Percentiles rank a stretch among this genome's conserved stretches.
phyloP scores from a whole-genome alignment of 2,797 vertebrate genomes.

The Gallirallus australis region DNA sequence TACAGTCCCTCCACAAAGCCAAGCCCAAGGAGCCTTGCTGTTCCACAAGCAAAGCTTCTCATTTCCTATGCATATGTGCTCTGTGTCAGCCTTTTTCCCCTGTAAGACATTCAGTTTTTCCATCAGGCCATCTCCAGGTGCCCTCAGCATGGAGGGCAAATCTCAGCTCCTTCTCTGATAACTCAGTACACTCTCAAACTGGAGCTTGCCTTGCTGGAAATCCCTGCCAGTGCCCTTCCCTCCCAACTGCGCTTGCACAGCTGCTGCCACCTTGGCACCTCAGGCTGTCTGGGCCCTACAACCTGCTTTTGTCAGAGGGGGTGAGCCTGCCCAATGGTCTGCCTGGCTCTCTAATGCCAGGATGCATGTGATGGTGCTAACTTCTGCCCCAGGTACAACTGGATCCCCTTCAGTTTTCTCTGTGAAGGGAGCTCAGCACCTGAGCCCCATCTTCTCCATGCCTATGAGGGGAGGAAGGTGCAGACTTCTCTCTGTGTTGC shows the following conservation, averaged over 20 bases:
- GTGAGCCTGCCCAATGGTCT: not conserved
- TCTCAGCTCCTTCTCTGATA: not conserved
- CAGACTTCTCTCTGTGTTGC: not conserved
- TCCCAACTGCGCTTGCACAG: not conserved
- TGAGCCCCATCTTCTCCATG: not conserved
- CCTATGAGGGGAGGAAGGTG: not conserved
- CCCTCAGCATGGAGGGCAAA: not conserved
- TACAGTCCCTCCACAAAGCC: not conserved
- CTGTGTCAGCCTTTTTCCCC: not conserved
- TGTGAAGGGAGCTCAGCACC: not conserved
- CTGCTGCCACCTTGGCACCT: not conserved
- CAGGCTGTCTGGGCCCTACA: not conserved
- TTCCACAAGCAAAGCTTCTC: not conserved
- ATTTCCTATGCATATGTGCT: not conserved
- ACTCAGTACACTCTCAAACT: not conserved
- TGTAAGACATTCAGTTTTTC: not conserved
- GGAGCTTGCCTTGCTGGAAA: not conserved
- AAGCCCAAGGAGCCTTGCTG: not conserved
- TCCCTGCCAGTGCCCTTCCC: accelerated
- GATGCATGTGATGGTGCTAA: accelerated
- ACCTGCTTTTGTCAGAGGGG: not conserved
- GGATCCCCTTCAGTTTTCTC: not conserved
- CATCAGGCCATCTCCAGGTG: not conserved
- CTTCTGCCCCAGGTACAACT: not conserved
- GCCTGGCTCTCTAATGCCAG: accelerated